Evolutionary conservation across 2,888 invertebrate genomes (phyloP), one percentile per base, ranked within the genome.

Genomic region (Epistrophe eligans): DNA sequence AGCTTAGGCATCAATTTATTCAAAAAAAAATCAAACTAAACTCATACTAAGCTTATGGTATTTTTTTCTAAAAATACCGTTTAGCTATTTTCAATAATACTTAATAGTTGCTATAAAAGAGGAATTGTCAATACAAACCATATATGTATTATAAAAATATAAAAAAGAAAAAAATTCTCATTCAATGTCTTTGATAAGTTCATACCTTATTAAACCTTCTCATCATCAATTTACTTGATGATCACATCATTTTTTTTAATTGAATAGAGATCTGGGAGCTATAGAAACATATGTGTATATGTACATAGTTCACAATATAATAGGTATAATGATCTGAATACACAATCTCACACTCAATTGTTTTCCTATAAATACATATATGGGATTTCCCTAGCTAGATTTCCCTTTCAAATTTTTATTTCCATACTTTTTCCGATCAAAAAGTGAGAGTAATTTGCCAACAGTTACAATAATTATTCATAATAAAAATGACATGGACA

Each of bases 361-460:
- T 72, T n/a, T n/a, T 35, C 45, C 35, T 35, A n/a, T n/a, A n/a
- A n/a, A n/a, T n/a, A 3, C 24, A 24, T 24, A n/a, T 7, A 32
- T 77, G 71, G 57, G 52, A 71, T 70, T 70, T 64, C 45, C 66
- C 19, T 32, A 71, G 32, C 3, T 40, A 60, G 45, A 60, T 81
- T 67, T 81, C 77, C 73, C 73, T 74, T 79, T 83, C 52, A n/a
- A 35, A 19, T 13, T 24, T 17, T n/a, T 10, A 84, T 77, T 58
- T 72, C 64, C 71, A 77, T 80, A 80, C 15, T 77, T 66, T 62
- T 62, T 62, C 9, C 17, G 24, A 67, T 32, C 15, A 11, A 70
- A 77, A 82, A 81, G 85, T 82, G 85, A 85, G 85, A 82, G 85
- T 73, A 82, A 74, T 85, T 77, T 82, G 82, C 82, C 77, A 77